phyloP scores from a whole-genome alignment of 2,113 vertebrate species.

The Boleophthalmus pectinirostris region DNA sequence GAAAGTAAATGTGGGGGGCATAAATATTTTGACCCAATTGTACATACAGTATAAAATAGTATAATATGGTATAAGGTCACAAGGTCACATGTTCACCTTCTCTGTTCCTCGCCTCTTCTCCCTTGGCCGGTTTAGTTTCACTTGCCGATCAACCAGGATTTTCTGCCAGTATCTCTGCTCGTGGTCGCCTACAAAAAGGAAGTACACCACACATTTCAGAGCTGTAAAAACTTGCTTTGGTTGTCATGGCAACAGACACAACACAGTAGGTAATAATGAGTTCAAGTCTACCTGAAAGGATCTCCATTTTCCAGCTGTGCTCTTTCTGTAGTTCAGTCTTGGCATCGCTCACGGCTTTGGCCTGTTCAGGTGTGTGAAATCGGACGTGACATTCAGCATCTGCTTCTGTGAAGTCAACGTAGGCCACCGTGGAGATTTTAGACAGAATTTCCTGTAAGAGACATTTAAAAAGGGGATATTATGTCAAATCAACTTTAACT shows the following conservation, averaged over 20 bases:
- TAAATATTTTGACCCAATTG: too few relatives aligned
- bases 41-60: too few relatives aligned
- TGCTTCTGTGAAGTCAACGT: constrained; percentile 90
- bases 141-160: constrained; percentile 96
- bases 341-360: constrained; percentile 72
- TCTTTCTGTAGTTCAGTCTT: constrained; percentile 81
- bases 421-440: constrained; percentile 84
- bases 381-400: constrained; percentile 90
- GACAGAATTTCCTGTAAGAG: constrained; percentile 81
- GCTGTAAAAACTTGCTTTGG: neutral
- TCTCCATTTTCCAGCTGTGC: constrained; percentile 86
- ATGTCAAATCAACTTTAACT: too few relatives aligned
- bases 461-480: neutral
- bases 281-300: constrained; percentile 83
- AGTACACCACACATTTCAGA: neutral
- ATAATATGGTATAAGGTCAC: neutral
- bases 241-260: neutral
- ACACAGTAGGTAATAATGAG: neutral
- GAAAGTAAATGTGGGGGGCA: too few relatives aligned
- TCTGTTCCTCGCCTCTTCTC: constrained; percentile 94
- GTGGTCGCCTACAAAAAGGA: constrained; percentile 80
- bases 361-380: constrained; percentile 85
- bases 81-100: constrained; percentile 80
- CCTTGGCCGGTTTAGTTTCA: constrained; percentile 93
- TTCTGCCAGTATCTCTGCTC: constrained; percentile 99